These are phyloP conservation scores for Okamejei kenojei DNA, from an alignment of 2,797 vertebrate genomes.

Conservation along the genomic window DNA sequence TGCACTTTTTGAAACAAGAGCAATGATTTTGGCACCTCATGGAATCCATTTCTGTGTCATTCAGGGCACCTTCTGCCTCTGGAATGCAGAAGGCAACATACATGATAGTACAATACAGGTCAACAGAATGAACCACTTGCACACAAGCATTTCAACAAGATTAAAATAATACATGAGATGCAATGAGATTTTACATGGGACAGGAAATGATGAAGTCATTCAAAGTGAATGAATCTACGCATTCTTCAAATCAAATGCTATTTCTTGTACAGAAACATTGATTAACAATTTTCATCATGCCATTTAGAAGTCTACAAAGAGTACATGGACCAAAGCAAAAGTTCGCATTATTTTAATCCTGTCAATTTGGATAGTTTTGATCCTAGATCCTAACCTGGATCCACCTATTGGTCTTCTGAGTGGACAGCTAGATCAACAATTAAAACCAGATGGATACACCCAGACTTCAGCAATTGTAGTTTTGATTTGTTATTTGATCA, in stretches of 20 bases:
- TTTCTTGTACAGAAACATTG: neutral
- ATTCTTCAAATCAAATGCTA: neutral
- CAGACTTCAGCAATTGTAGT: neutral
- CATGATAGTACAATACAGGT: neutral
- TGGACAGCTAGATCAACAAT: neutral
- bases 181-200: neutral
- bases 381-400: too few relatives aligned
- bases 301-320: neutral
- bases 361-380: too few relatives aligned
- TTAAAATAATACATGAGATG: neutral
- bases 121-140: neutral
- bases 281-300: neutral
- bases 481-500: neutral
- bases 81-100: neutral
- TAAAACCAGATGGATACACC: neutral
- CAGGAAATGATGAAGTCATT: neutral
- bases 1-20: too few relatives aligned
- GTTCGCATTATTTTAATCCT: neutral
- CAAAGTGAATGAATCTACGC: neutral
- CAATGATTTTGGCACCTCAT: too few relatives aligned
- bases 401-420: neutral
- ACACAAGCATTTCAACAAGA: neutral
- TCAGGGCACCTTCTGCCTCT: too few relatives aligned
- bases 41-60: too few relatives aligned
- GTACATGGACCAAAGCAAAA: neutral